phyloP scores from a whole-genome alignment of 2,797 vertebrate genomes.

The Scyliorhinus canicula region DNA sequence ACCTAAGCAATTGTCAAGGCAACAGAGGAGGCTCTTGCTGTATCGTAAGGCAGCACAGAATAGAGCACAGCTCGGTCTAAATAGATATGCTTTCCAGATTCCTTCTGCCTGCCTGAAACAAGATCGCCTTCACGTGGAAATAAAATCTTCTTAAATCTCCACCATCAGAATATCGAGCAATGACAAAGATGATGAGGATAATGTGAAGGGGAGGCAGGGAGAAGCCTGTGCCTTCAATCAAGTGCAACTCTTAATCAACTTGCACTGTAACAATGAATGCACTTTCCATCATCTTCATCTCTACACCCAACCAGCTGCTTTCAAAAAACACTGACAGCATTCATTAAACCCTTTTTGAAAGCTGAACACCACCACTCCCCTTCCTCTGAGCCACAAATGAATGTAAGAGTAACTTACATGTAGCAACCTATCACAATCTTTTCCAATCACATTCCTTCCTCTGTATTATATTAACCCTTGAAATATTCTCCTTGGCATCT shows the following conservation, averaged over 20 bases:
- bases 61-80: slow-evolving; percentile 60
- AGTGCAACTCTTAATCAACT: slow-evolving; percentile 51
- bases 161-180: slow-evolving; percentile 53
- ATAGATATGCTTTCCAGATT: slow-evolving; percentile 62
- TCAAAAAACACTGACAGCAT: slow-evolving; percentile 55
- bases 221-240: slow-evolving; percentile 52
- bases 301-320: slow-evolving; percentile 53
- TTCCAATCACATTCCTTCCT: slow-evolving; percentile 44
- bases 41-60: slow-evolving; percentile 59
- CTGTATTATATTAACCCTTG: slow-evolving; percentile 55
- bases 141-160: slow-evolving; percentile 44
- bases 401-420: slow-evolving; percentile 52
- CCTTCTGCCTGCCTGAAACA: slow-evolving; percentile 52
- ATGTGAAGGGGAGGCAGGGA: slow-evolving; percentile 44
- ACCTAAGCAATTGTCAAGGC: slow-evolving; percentile 76
- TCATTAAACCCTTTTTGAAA: slow-evolving; percentile 62
- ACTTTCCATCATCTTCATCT: slow-evolving; percentile 52
- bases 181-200: slow-evolving; percentile 47
- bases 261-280: slow-evolving; percentile 50
- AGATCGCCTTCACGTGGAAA: slow-evolving; percentile 48
- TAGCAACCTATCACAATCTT: slow-evolving; percentile 47
- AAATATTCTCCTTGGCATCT: slow-evolving; percentile 44
- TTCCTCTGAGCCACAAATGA: slow-evolving; percentile 59
- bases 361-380: slow-evolving; percentile 54
- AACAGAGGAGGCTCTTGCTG: slow-evolving; percentile 69